A percentile compares a stretch with the other conserved stretches of the same genome.
Evolutionary conservation across 2,113 vertebrate species (phyloP).

Genomic region (Micronisus gabar): DNA sequence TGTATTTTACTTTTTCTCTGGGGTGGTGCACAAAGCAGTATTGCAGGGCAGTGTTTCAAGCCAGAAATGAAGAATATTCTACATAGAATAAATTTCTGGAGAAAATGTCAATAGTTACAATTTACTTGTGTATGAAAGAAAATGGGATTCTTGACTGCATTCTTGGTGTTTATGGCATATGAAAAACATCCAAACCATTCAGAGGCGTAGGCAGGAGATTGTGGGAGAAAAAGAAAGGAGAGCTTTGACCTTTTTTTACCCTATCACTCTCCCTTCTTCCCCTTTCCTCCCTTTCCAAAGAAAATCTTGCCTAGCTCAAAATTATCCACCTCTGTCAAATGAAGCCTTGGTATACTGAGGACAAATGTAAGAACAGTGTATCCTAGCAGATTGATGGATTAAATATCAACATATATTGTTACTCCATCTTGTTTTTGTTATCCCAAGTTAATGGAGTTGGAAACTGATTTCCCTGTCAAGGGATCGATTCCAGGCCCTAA

Average conservation of each 20-base stretch:
- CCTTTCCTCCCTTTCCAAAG: neutral
- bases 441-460: neutral
- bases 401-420: neutral
- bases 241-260: neutral
- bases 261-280: neutral
- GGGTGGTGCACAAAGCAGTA: neutral
- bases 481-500: neutral
- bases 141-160: neutral
- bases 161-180: neutral
- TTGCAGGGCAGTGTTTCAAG: neutral
- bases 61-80: neutral
- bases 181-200: slow-evolving; percentile 10
- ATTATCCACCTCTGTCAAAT: neutral
- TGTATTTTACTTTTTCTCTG: neutral
- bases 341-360: neutral
- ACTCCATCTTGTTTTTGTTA: neutral
- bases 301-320: neutral
- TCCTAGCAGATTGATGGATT: neutral
- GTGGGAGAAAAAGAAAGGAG: neutral
- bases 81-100: neutral
- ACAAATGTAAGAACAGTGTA: neutral
- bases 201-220: neutral
- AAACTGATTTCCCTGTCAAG: neutral
- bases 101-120: neutral
- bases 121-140: neutral